Base-by-base conservation (phyloP, 2,797 vertebrate genomes). In the Rhadinocentrus ornatus region DNA sequence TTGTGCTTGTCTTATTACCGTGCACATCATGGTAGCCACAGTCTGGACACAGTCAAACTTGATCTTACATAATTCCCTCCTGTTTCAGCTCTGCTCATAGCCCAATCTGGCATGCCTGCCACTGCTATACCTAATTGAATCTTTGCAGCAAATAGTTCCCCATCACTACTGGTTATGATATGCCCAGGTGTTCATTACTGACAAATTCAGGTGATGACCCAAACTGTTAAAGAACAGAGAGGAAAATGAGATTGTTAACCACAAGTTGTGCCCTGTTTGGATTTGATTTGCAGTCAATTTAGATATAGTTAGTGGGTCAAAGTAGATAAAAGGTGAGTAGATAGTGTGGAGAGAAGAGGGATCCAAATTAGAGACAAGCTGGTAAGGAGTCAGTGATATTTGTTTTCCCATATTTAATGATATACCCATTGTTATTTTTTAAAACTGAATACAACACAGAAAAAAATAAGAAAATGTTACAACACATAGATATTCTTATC, bases 111-210 rank as follows among this genome's bases (percentile, higher is more conserved):
- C 65, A 62, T 50, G 69, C 73, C 81, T 74, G 34, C 58, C 54
- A 24, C 67, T 58, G 54, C 76, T 60, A 63, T 39, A 35, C 57
- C 66, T 81, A 83, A 86, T 71, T 84, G 73, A 89, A 82, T 87
- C 73, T 66, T 67, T 69, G 35, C 60, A 66, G 65, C 65, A 81
- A 85, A 85, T 20, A 57, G 65, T 81, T 81, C 69, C 81, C 48
- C 44, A 65, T 75, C 78, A 67, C 60, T 1, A 1, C 65, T 71
- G 73, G 46, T 83, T 76, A 62, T 80, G 69, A 88, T 80, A 75
- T 62, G 73, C 22, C 84, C 86, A 88, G 84, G 73, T 90, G 82
- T 88, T 86, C 80, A 62, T 84, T 83, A 80, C 74, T 15, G 81
- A 71, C 52, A 63, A 52, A 74, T 75, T 77, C 6, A 79, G 75